Percentiles rank a stretch among this genome's conserved stretches.
These are phyloP conservation scores for Melangyna quadrimaculata DNA, from an alignment of 2,888 invertebrate species.

Conservation along the genomic window DNA sequence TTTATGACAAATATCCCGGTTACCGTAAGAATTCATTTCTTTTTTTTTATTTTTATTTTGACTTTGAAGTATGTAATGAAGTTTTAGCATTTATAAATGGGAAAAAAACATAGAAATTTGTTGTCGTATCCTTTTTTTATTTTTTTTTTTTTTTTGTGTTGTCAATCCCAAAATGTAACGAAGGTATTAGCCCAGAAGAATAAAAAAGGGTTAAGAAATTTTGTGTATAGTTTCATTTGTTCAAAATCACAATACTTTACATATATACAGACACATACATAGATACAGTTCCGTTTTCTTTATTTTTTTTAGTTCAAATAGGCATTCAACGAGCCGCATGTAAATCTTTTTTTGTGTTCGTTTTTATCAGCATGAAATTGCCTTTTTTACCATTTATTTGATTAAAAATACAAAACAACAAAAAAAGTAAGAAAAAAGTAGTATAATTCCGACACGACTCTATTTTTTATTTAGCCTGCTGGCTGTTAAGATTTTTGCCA, in stretches of 20 bases:
- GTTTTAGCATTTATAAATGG: slow-evolving; percentile 58
- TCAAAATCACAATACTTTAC: slow-evolving; percentile 11
- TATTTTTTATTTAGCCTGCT: not conserved
- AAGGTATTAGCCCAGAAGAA: slow-evolving; percentile 7
- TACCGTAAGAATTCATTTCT: slow-evolving; percentile 61
- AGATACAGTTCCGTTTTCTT: not conserved
- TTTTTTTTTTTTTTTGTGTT: not conserved
- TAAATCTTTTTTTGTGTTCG: not conserved
- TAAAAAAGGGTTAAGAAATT: not conserved
- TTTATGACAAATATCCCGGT: slow-evolving; percentile 56
- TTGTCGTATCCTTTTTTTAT: slow-evolving; percentile 37
- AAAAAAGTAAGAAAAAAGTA: not conserved
- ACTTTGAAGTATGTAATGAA: slow-evolving; percentile 30
- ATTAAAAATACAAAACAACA: not conserved
- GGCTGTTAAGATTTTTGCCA: not conserved
- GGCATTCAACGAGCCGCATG: not conserved
- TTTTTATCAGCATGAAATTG: slow-evolving; percentile 2
- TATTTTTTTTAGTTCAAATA: not conserved
- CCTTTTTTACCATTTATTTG: slow-evolving; percentile 15
- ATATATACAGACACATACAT: not conserved
- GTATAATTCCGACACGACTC: not conserved
- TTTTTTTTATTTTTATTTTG: slow-evolving; percentile 61
- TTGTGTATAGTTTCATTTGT: slow-evolving; percentile 6
- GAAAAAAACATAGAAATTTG: not conserved
- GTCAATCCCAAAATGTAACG: slow-evolving; percentile 12